Base-by-base conservation (phyloP, 2,888 invertebrate species). In the Drosophila phalerata region DNA sequence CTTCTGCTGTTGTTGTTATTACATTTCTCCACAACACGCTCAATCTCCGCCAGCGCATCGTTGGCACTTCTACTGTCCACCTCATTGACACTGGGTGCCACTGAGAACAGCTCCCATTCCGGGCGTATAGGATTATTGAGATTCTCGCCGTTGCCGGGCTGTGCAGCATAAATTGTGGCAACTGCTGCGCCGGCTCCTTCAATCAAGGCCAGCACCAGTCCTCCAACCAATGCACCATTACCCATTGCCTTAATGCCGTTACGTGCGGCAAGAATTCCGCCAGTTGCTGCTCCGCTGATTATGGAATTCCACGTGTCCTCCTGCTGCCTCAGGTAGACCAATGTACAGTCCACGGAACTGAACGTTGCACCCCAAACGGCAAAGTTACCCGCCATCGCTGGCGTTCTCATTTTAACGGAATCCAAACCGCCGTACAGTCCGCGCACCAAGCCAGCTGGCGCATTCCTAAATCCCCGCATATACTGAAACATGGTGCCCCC, bases 301-400 rank as follows among this genome's bases (percentile, higher is more conserved):
- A 85, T 84, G 2, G 85, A 85, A 19, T 85, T 85, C 86, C 88
- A 85, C 0, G 80, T 66, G 28, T 85, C 85, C 25, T 85, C 85
- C 5, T 70, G 62, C 38, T 85, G 86, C 2, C 85, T 68, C 19
- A 74, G 77, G 34, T 74, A 45, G 2, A 88, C 75, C 75, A 85
- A 49, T n/a, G 78, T 67, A 38, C 85, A 85, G 60, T 85, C 85
- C 11, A 85, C 88, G 0, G 78, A 73, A 51, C 88, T 88, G 17
- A 85, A 85, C 2, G 88, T 88, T 38, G 81, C 76, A 2, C 84
- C 85, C 88, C 85, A 85, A 13, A 85, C n/a, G 10, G 85, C 85
- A 56, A 85, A 85, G 62, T 72, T 85, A 4, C 88, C 85, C 3
- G 84, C 86, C 8, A 88, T 74, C 0, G 58, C 49, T 11, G 88